Evolutionary conservation across 1,140 invertebrate genomes (phyloP).

Genomic region (Cardiocondyla obscurior): DNA sequence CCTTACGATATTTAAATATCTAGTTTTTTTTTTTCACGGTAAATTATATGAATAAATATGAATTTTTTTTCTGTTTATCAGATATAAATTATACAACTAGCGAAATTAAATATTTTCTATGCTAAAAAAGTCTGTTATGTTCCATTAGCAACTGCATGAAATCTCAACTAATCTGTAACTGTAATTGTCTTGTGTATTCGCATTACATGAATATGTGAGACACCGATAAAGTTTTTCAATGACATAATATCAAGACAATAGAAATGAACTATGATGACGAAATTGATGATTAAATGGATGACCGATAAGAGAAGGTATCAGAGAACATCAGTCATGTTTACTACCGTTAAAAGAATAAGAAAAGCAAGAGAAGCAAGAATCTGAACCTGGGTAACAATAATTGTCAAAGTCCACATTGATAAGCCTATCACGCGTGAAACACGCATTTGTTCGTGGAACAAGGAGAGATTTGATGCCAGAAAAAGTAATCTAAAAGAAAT

Average conservation of each 20-base stretch:
- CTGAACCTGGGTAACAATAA: slow-evolving; percentile 7
- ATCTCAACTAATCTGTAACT: neutral
- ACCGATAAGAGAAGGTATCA: neutral
- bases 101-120: slow-evolving; percentile 40
- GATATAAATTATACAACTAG: slow-evolving; percentile 61
- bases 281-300: neutral
- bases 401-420: slow-evolving; percentile 58
- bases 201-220: neutral
- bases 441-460: neutral
- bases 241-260: neutral
- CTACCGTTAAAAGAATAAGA: neutral
- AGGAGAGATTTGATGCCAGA: neutral
- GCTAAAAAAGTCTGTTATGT: neutral
- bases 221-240: neutral
- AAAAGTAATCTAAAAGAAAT: neutral
- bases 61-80: no score
- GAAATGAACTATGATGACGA: neutral
- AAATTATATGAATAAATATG: no score
- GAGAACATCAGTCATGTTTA: neutral
- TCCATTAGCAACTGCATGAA: neutral
- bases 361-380: neutral
- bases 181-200: neutral
- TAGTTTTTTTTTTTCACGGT: no score
- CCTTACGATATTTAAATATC: neutral
- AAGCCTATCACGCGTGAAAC: slow-evolving; percentile 7